Evolutionary conservation across 2,113 vertebrate genomes (phyloP).

Genomic region (Brachypteracias leptosomus): DNA sequence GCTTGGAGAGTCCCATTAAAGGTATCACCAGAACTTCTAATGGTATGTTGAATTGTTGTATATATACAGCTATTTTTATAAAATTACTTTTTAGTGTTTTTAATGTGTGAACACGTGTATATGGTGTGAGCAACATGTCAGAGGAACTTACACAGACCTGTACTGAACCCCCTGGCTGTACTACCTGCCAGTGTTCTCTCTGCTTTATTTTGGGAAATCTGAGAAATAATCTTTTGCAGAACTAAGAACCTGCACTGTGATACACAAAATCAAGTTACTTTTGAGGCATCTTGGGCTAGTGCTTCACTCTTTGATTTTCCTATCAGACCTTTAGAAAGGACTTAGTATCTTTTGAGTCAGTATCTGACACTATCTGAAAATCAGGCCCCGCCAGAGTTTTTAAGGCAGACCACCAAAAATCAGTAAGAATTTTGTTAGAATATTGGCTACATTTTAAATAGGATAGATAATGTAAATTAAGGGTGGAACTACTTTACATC

Average conservation of each 20-base stretch:
- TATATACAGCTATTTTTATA: not conserved
- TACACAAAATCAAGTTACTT: not conserved
- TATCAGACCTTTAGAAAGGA: not conserved
- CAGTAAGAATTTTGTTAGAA: not conserved
- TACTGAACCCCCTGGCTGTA: not conserved
- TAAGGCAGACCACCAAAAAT: not conserved
- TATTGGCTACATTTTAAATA: not conserved
- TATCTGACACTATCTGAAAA: not conserved
- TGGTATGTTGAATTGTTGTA: slow-evolving; percentile 75
- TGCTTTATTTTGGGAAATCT: not conserved
- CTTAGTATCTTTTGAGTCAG: not conserved
- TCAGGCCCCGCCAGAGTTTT: not conserved
- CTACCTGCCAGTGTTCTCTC: not conserved
- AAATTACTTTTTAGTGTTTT: not conserved
- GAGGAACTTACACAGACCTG: not conserved
- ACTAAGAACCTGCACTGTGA: not conserved
- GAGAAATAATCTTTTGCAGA: not conserved
- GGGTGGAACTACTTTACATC: not conserved
- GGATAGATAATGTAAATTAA: not conserved
- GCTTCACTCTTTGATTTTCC: not conserved
- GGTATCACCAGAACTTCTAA: slow-evolving; percentile 87
- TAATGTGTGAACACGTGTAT: not conserved
- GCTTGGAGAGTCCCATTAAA: slow-evolving; percentile 92
- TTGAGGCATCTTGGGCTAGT: not conserved
- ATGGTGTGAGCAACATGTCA: not conserved